Evolutionary conservation across 2,797 vertebrate species (phyloP).

Genomic region (Scolopax rusticola): DNA sequence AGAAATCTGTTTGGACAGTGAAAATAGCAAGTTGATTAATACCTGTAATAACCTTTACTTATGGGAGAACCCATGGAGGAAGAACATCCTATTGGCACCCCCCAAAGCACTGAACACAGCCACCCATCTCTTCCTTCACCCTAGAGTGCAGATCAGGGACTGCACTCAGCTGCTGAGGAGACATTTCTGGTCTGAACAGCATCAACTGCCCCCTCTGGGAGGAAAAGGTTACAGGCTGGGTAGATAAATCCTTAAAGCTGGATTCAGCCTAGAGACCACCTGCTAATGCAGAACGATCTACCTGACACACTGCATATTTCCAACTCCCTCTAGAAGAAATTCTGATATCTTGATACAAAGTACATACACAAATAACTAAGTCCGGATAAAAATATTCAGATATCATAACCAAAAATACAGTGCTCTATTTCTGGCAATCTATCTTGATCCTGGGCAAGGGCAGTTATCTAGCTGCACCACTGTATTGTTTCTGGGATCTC

Average conservation of each 20-base stretch:
- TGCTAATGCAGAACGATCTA: not conserved
- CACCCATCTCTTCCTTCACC: not conserved
- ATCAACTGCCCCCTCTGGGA: not conserved
- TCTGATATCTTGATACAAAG: not conserved
- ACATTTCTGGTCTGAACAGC: not conserved
- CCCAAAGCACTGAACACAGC: rapidly evolving
- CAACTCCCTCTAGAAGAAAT: not conserved
- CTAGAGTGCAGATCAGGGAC: not conserved
- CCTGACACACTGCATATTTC: not conserved
- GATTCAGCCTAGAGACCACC: not conserved
- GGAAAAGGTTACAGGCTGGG: not conserved
- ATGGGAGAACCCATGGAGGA: not conserved
- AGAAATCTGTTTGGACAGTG: not conserved
- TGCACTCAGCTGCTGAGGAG: not conserved
- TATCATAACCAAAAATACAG: rapidly evolving
- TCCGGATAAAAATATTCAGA: not conserved
- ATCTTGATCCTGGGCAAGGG: not conserved
- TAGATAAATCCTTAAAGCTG: not conserved
- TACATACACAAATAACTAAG: not conserved
- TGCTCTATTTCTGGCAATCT: not conserved
- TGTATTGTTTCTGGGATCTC: not conserved
- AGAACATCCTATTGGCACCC: not conserved
- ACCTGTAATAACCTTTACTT: not conserved
- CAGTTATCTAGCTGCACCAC: not conserved
- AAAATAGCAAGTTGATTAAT: not conserved